These are phyloP conservation scores for Malurus alboscapulatus DNA, from an alignment of 2,113 vertebrate species.

Conservation along the genomic window DNA sequence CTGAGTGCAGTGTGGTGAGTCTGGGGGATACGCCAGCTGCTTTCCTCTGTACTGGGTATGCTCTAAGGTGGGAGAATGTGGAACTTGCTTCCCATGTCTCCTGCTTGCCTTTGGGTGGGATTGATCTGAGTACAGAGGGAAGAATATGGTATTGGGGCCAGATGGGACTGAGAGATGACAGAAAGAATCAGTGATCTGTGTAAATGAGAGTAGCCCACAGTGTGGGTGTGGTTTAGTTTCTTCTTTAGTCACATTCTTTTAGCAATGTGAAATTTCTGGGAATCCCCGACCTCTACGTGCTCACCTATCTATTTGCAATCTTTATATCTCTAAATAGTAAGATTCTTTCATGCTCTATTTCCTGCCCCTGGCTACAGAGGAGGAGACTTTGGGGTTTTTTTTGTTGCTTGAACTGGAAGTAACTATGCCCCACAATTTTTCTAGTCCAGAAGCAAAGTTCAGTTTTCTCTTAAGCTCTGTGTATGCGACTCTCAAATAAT, in stretches of 20 bases:
- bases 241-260: background rate
- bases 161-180: background rate
- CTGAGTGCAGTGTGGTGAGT: background rate
- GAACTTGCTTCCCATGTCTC: background rate
- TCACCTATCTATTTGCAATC: background rate
- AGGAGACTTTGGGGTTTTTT: background rate
- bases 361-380: background rate
- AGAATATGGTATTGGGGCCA: background rate
- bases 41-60: background rate
- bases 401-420: background rate
- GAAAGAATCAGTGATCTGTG: background rate
- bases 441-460: background rate
- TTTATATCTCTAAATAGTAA: background rate
- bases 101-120: background rate
- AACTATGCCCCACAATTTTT: background rate
- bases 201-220: background rate
- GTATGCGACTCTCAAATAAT: background rate
- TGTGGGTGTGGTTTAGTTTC: background rate
- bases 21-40: background rate
- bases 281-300: rapidly evolving
- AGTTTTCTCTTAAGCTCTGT: background rate
- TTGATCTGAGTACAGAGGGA: background rate
- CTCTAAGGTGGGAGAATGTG: background rate
- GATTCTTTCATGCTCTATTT: background rate
- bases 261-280: background rate